Conservation (phyloP, 2,113 vertebrate species). For the Poecile atricapillus region DNA sequence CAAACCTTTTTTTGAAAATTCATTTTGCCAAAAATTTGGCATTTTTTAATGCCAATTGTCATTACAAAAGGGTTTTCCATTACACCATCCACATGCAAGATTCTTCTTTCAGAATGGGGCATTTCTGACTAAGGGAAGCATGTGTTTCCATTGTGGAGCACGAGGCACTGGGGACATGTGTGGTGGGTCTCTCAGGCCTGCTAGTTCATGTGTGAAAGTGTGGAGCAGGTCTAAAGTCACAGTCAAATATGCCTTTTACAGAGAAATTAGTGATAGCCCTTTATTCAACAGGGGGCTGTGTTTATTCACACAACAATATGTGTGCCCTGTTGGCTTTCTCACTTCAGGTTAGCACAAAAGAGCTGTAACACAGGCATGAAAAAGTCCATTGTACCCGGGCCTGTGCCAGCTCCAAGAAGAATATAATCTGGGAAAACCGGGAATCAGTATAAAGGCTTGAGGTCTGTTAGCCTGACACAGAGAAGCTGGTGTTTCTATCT, state of each 20-base stretch:
- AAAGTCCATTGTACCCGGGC: background rate
- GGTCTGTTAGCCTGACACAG: background rate
- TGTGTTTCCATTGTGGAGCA: fast-evolving
- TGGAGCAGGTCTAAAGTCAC: background rate
- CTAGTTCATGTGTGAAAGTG: background rate
- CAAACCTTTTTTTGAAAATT: background rate
- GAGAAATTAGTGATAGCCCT: background rate
- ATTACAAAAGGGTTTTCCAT: background rate
- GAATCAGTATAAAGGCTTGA: background rate
- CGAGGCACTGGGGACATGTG: fast-evolving
- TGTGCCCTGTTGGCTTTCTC: background rate
- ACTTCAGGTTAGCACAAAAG: background rate
- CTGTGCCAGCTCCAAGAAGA: background rate
- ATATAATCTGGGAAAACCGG: background rate
- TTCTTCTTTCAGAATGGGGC: background rate
- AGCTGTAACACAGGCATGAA: background rate
- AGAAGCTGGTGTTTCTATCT: background rate
- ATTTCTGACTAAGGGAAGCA: background rate
- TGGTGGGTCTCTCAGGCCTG: background rate
- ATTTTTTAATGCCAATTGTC: background rate
- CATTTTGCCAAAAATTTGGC: background rate
- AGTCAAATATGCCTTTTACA: background rate
- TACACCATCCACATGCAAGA: background rate
- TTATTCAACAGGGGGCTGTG: background rate
- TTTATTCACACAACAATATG: too few relatives aligned